Conservation (phyloP, 2,888 invertebrate genomes). For the Rhaphigaster nebulosa region DNA sequence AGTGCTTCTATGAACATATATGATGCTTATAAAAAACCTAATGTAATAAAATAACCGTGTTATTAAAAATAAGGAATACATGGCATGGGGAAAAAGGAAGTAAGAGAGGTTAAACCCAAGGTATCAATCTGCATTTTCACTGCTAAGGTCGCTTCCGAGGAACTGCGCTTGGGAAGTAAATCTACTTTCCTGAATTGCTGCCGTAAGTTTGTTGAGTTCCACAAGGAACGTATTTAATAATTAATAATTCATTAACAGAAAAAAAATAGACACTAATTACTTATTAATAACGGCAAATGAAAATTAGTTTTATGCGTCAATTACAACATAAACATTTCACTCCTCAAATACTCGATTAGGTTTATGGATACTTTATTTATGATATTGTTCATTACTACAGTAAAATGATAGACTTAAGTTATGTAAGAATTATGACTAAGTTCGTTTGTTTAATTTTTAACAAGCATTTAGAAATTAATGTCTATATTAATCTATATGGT, state of each 20-base stretch:
- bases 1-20: too few relatives aligned
- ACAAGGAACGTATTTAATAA: not conserved
- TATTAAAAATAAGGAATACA: not conserved
- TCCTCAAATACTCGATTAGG: too few relatives aligned
- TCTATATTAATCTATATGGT: too few relatives aligned
- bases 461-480: too few relatives aligned
- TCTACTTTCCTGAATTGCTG: not conserved
- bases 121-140: slow-evolving; percentile 3
- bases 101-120: slow-evolving; percentile 15
- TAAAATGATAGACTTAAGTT: too few relatives aligned
- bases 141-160: not conserved
- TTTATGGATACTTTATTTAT: too few relatives aligned
- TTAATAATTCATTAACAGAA: too few relatives aligned
- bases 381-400: too few relatives aligned
- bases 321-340: not conserved
- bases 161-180: not conserved
- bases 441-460: too few relatives aligned
- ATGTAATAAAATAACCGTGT: not conserved
- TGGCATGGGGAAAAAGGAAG: not conserved
- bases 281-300: not conserved
- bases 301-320: not conserved
- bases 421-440: too few relatives aligned
- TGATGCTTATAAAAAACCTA: too few relatives aligned
- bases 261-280: too few relatives aligned
- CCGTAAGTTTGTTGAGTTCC: not conserved